These are phyloP conservation scores for Pristionchus mayeri DNA, from an alignment of 2,888 invertebrate genomes.

Conservation along the genomic window DNA sequence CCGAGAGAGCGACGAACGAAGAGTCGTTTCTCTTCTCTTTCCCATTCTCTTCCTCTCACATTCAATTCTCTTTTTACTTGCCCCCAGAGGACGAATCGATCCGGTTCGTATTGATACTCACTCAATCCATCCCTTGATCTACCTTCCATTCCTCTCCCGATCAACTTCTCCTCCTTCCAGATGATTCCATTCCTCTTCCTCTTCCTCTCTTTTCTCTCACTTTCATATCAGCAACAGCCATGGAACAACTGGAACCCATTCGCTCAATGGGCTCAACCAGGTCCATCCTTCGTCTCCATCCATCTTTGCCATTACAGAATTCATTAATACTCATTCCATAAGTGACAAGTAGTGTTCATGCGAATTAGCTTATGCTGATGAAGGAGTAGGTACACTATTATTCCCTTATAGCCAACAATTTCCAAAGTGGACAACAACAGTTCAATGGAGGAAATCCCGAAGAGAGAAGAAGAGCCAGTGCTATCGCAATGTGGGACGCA, in stretches of 20 bases:
- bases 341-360: neutral
- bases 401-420: neutral
- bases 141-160: neutral
- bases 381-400: too few relatives aligned
- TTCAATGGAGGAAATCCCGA: neutral
- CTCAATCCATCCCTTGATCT: neutral
- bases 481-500: neutral
- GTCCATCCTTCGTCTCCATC: too few relatives aligned
- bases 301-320: too few relatives aligned
- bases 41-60: slow-evolving; percentile 16
- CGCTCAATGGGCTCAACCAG: slow-evolving; percentile 49
- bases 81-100: slow-evolving; percentile 11
- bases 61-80: slow-evolving; percentile 23
- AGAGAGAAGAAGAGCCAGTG: slow-evolving; percentile 45
- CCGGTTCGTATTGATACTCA: slow-evolving; percentile 29
- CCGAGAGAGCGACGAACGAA: neutral
- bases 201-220: neutral
- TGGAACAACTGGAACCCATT: slow-evolving; percentile 50
- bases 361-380: neutral
- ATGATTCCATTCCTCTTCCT: slow-evolving; percentile 12
- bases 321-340: neutral
- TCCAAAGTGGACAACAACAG: slow-evolving; percentile 24
- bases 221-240: slow-evolving; percentile 7
- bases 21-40: neutral
- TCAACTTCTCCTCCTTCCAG: neutral